Evolutionary conservation across 2,113 vertebrate species (phyloP).

Genomic region (Taurulus bubalis): DNA sequence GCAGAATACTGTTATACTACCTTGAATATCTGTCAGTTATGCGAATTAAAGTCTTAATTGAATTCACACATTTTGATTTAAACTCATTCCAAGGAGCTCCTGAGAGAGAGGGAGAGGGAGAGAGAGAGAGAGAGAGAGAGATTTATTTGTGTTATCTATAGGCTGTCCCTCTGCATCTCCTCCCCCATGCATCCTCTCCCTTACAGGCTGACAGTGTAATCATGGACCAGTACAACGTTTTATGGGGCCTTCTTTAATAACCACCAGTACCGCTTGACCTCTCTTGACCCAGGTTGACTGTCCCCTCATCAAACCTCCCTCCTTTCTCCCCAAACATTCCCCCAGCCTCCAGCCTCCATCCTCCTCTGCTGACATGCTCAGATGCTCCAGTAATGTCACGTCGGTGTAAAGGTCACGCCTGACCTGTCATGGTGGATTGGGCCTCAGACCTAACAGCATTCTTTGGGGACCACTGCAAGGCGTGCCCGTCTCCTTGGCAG

Average conservation of each 20-base stretch:
- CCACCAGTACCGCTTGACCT: constrained; percentile 75
- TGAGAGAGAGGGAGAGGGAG: constrained; percentile 32
- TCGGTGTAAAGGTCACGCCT: constrained; percentile 74
- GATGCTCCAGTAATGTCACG: constrained; percentile 78
- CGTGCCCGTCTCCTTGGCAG: constrained; percentile 40
- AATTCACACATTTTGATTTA: constrained; percentile 31
- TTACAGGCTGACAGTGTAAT: constrained; percentile 79
- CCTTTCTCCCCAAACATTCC: constrained; percentile 42
- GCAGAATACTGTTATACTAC: not conserved
- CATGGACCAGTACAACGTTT: constrained; percentile 76
- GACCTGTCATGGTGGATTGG: constrained; percentile 75
- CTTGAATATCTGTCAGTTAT: constrained; percentile 28
- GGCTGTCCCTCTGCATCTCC: constrained; percentile 56
- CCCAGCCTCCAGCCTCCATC: constrained; percentile 26
- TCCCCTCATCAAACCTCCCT: constrained; percentile 41
- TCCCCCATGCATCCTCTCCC: constrained; percentile 61
- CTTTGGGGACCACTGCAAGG: constrained; percentile 56
- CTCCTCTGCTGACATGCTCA: constrained; percentile 73
- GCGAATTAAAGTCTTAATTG: constrained; percentile 34
- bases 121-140: too few relatives aligned
- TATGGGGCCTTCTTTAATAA: constrained; percentile 81
- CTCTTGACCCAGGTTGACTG: constrained; percentile 54
- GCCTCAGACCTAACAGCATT: constrained; percentile 67
- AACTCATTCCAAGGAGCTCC: constrained; percentile 10
- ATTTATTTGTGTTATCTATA: constrained; percentile 42